Conservation (phyloP, 1,140 invertebrate genomes). For the Aphelinus atriplicis region DNA sequence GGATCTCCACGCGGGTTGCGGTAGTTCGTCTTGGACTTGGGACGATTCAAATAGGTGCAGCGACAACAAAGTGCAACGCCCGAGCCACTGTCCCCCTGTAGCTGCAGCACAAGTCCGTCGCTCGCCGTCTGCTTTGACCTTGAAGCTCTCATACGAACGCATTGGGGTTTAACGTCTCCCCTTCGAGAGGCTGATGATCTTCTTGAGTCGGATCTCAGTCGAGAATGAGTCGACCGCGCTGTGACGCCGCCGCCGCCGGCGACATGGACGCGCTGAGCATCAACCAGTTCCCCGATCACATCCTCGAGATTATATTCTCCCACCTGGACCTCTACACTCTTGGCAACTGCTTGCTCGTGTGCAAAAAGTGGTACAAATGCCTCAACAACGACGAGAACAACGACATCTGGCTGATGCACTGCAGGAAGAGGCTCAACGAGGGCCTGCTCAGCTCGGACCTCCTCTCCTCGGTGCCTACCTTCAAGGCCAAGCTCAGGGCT, state of each 20-base stretch:
- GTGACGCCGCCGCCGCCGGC: neutral
- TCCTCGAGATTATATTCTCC: conserved; percentile 94
- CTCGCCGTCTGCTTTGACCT: too few relatives aligned
- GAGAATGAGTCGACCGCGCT: neutral
- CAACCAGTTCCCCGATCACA: conserved; percentile 72
- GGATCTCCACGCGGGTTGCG: too few relatives aligned
- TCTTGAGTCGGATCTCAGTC: too few relatives aligned
- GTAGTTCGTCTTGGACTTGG: too few relatives aligned
- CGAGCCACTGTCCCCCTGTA: too few relatives aligned
- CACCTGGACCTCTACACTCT: conserved; percentile 90
- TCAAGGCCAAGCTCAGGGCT: conserved; percentile 93
- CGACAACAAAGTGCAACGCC: too few relatives aligned
- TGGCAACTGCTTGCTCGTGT: conserved; percentile 89
- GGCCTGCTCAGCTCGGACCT: conserved; percentile 94
- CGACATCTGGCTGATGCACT: conserved; percentile 94
- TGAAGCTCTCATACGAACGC: too few relatives aligned
- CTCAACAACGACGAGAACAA: conserved; percentile 90
- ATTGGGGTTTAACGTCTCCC: too few relatives aligned
- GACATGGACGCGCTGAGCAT: conserved; percentile 24
- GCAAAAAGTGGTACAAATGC: conserved; percentile 92
- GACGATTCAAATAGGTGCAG: too few relatives aligned
- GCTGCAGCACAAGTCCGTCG: too few relatives aligned
- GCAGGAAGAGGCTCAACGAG: conserved; percentile 86
- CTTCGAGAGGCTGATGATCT: too few relatives aligned
- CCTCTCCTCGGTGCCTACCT: conserved; percentile 87